Base-by-base conservation (phyloP, 2,113 vertebrate species). In the Hydrolagus affinis region DNA sequence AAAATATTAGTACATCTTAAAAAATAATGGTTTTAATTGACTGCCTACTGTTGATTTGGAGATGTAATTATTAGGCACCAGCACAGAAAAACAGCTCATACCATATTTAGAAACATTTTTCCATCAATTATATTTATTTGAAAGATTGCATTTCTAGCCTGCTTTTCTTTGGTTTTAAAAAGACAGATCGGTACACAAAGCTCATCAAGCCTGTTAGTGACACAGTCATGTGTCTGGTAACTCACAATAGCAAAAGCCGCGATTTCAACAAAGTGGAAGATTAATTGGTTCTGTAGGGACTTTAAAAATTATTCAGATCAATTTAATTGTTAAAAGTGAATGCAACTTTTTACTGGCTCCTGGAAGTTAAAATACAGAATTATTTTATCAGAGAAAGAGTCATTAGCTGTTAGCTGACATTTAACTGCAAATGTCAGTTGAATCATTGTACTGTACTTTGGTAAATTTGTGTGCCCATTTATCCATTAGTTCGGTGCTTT, bases 1-100 rank as follows among this genome's bases (percentile, higher is more conserved):
- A 83, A 66, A 83, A 83, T 83, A 83, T 83, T 83, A 83, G 60
- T 83, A 21, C 77, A 66, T 7, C 60, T 30, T 30, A 66, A 83
- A 66, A 44, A 66, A 62, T 80, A 66, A 66, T 83, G 25, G 78
- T 28, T 62, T 80, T 80, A 80, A 80, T 80, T 62, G 59, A 62
- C 62, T 57, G 4, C 23, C 32, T 21, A 30, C 28, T 19, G 62
- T 28, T 83, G 21, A 68, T 68, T 64, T 66, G 62, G 62, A 12
- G 66, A 83, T 83, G 25, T 19, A 19, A 56, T 66, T 30, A 83
- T n/a, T 3, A 68, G 62, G 78, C 7, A 83, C 17, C 60, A 66
- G 57, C 59, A 68, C 78, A 66, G 19, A 11, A 83, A 10, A 28
- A 32, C 2, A 4, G 60, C 28, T 66, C 78, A 83, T 19, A 83